Conservation (phyloP, 1,140 invertebrate species). For the Pseudachorutes palmiensis region DNA sequence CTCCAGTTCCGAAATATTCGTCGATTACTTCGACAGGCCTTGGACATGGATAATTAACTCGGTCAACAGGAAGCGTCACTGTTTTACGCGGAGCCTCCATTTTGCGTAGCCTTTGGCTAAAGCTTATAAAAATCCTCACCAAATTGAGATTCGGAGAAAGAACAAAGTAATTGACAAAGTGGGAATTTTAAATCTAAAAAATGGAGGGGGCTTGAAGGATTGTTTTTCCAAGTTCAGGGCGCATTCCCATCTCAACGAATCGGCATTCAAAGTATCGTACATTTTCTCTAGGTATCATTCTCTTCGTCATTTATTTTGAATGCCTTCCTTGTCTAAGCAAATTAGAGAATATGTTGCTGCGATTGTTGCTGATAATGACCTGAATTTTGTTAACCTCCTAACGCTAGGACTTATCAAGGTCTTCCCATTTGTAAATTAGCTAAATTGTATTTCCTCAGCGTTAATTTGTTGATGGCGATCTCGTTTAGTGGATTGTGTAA, state of each 20-base stretch:
- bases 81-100: background rate
- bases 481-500: background rate
- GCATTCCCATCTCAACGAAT: no score
- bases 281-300: no score
- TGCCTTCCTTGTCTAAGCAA: no score
- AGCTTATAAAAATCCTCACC: no score
- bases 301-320: no score
- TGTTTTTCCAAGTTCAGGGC: no score
- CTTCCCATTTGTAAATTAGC: background rate
- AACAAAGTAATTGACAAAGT: no score
- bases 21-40: background rate
- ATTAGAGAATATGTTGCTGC: background rate
- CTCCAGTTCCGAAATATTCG: background rate
- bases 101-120: background rate
- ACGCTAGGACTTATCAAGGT: background rate
- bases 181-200: no score
- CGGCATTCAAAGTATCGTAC: no score
- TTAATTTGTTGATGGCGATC: background rate
- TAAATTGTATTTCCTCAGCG: background rate
- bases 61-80: background rate
- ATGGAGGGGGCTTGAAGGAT: no score
- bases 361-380: constrained; percentile 10
- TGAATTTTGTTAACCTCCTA: background rate
- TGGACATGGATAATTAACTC: background rate
- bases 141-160: no score